Conservation (phyloP, 1,140 invertebrate species). For the Parapsyche elsis region DNA sequence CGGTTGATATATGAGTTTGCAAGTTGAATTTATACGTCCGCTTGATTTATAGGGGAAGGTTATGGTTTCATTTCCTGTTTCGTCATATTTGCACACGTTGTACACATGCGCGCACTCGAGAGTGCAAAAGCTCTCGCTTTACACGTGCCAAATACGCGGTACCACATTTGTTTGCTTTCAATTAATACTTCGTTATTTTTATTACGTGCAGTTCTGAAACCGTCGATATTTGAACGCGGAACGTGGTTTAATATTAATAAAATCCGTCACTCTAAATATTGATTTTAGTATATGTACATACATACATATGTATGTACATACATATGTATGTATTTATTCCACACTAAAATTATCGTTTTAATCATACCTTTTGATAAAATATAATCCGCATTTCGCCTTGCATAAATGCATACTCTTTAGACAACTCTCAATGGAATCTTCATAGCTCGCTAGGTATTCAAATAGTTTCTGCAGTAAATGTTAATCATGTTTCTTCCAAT, state of each 20-base stretch:
- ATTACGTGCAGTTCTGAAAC: too few species aligned
- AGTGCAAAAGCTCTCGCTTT: neutral
- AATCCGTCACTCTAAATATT: neutral
- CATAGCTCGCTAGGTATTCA: too few species aligned
- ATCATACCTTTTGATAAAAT: too few species aligned
- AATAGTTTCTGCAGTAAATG: too few species aligned
- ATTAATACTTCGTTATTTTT: neutral
- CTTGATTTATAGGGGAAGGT: conserved; percentile 5
- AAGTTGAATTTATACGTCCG: conserved; percentile 13
- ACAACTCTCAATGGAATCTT: too few species aligned
- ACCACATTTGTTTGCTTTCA: neutral
- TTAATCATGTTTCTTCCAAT: too few species aligned
- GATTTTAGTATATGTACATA: neutral
- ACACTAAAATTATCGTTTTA: too few species aligned
- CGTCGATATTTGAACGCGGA: too few species aligned
- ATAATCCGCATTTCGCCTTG: too few species aligned
- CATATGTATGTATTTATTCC: neutral
- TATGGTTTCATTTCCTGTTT: conserved; percentile 18
- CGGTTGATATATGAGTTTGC: neutral
- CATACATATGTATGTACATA: conserved; percentile 20
- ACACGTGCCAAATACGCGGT: neutral
- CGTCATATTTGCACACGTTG: conserved; percentile 23
- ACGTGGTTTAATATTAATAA: too few species aligned
- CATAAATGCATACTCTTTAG: too few species aligned
- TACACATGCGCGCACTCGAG: neutral